A percentile compares a stretch with the other conserved stretches of the same genome.
phyloP scores from a whole-genome alignment of 1,140 invertebrate species.

The Drosophila ogumai region DNA sequence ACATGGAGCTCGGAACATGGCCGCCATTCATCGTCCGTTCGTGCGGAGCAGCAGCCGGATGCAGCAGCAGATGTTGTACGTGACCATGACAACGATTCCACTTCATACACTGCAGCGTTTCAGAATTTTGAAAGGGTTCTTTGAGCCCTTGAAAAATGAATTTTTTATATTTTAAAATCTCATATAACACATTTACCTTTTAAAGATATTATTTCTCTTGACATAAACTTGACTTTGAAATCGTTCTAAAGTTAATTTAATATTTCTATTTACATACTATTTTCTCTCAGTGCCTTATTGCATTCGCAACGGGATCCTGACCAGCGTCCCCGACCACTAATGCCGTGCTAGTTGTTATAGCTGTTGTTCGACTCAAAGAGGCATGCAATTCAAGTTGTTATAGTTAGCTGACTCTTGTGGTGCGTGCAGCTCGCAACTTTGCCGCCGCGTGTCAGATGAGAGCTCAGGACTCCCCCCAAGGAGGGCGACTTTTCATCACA shows the following conservation, averaged over 20 bases:
- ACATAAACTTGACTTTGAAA: neutral
- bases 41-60: slow-evolving; percentile 65
- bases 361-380: slow-evolving; percentile 71
- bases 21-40: slow-evolving; percentile 69
- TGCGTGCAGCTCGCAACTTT: slow-evolving; percentile 66
- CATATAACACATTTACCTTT: neutral
- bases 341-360: slow-evolving; percentile 74
- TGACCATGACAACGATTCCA: slow-evolving; percentile 76
- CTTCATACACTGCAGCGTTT: neutral
- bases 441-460: slow-evolving; percentile 29
- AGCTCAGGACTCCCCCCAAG: neutral
- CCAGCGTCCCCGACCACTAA: slow-evolving; percentile 52
- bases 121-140: neutral
- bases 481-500: neutral
- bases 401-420: slow-evolving; percentile 52
- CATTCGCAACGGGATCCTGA: slow-evolving; percentile 10
- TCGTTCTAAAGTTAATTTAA: neutral
- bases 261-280: neutral
- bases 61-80: slow-evolving; percentile 66
- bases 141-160: neutral
- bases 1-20: slow-evolving; percentile 52
- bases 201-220: neutral
- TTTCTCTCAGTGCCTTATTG: slow-evolving; percentile 18
- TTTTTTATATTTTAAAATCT: no score
- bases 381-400: slow-evolving; percentile 61